phyloP scores from a whole-genome alignment of 92 coral and sea anemone species.

The Phenganax stokvisi region DNA sequence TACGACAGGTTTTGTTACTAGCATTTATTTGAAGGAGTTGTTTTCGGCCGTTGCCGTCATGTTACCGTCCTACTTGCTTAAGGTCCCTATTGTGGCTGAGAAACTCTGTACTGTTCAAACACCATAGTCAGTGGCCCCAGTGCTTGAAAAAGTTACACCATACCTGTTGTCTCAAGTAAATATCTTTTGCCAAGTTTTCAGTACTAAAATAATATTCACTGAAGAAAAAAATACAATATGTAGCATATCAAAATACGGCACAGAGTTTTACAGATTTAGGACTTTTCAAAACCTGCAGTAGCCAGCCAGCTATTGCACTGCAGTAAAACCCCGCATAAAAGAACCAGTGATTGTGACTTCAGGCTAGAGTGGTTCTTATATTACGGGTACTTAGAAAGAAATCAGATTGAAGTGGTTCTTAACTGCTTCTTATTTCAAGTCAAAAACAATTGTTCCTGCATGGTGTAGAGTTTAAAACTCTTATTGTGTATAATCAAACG shows the following conservation, averaged over 20 bases:
- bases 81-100: too few relatives aligned
- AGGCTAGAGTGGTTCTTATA: not conserved
- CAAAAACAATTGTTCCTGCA: not conserved
- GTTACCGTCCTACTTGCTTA: too few relatives aligned
- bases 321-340: not conserved
- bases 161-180: constrained; percentile 31
- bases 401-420: not conserved
- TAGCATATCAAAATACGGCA: not conserved
- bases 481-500: not conserved
- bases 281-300: too few relatives aligned
- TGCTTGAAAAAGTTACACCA: not conserved
- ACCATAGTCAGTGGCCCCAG: too few relatives aligned
- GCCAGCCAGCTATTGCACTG: too few relatives aligned
- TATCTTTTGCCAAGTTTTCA: constrained; percentile 57
- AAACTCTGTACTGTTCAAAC: too few relatives aligned
- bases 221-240: constrained; percentile 1
- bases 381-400: not conserved
- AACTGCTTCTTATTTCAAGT: not conserved
- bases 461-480: not conserved
- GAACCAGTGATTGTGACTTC: too few relatives aligned
- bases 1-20: too few relatives aligned
- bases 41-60: too few relatives aligned
- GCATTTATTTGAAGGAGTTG: too few relatives aligned
- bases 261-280: not conserved
- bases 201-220: constrained; percentile 96